Conservation (phyloP, 1,140 invertebrate species). For the Eurosta solidaginis region DNA sequence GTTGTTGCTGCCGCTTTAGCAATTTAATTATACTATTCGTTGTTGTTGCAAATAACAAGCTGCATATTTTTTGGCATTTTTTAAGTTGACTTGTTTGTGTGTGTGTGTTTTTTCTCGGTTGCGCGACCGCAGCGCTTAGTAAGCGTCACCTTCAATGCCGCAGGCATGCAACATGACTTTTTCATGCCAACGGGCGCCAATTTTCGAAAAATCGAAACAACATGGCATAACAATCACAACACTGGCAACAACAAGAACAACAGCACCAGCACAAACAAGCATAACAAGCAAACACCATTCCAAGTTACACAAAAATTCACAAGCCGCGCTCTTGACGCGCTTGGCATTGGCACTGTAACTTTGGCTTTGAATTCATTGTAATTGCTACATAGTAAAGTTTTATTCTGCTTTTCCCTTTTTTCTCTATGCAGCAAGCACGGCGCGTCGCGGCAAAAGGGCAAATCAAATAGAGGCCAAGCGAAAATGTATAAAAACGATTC, state of each 20-base stretch:
- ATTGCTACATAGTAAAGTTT: neutral
- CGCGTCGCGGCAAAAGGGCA: slow-evolving; percentile 3
- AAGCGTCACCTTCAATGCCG: neutral
- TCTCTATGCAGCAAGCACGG: neutral
- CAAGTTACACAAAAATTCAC: slow-evolving; percentile 14
- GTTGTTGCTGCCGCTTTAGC: neutral
- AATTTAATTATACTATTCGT: no score
- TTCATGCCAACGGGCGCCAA: slow-evolving; percentile 34
- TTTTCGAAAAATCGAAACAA: slow-evolving; percentile 33
- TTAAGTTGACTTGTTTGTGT: neutral
- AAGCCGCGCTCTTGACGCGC: neutral
- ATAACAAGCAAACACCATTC: neutral
- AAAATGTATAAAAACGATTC: neutral
- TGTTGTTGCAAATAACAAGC: neutral
- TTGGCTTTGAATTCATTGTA: neutral
- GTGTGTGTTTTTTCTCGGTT: neutral
- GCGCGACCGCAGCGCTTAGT: neutral
- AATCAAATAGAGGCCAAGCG: slow-evolving; percentile 3
- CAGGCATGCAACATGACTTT: slow-evolving; percentile 19
- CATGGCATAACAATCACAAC: slow-evolving; percentile 18
- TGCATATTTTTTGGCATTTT: neutral
- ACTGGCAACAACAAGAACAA: neutral
- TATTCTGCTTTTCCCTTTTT: neutral
- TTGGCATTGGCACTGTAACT: slow-evolving; percentile 8
- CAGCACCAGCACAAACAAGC: no score